phyloP scores from a whole-genome alignment of 2,797 vertebrate species.

The Takifugu ocellatus region DNA sequence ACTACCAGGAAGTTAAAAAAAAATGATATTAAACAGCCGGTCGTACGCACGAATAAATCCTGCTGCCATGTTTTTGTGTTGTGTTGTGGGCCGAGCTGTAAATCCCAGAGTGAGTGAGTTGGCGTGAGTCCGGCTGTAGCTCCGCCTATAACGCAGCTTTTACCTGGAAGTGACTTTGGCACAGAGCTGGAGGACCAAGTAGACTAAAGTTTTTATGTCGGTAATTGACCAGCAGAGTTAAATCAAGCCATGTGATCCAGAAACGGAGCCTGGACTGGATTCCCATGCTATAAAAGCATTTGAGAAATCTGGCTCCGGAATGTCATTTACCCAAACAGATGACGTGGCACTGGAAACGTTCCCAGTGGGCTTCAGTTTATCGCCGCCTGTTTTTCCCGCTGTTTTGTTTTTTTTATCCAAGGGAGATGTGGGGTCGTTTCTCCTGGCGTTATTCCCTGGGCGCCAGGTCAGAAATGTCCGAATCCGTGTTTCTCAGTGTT shows the following conservation, averaged over 20 bases:
- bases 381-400: constrained; percentile 24
- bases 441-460: constrained; percentile 25
- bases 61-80: not conserved
- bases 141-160: not conserved
- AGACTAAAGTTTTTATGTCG: constrained; percentile 34
- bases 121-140: not conserved
- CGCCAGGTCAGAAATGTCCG: constrained; percentile 26
- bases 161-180: not conserved
- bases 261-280: constrained; percentile 38
- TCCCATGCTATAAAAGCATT: constrained; percentile 41
- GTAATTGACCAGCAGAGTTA: constrained; percentile 23
- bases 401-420: no score
- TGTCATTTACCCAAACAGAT: constrained; percentile 39
- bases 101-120: not conserved
- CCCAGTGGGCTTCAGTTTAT: constrained; percentile 31
- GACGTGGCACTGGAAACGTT: constrained; percentile 22
- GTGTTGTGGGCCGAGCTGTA: not conserved
- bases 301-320: constrained; percentile 25
- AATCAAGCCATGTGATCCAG: constrained; percentile 28
- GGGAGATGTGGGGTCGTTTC: constrained; percentile 1
- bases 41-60: not conserved
- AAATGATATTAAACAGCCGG: not conserved
- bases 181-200: not conserved
- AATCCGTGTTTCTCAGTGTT: constrained; percentile 6
- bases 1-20: constrained; percentile 25